These are phyloP conservation scores for Polyploca ridens DNA, from an alignment of 2,888 invertebrate genomes.

Conservation along the genomic window DNA sequence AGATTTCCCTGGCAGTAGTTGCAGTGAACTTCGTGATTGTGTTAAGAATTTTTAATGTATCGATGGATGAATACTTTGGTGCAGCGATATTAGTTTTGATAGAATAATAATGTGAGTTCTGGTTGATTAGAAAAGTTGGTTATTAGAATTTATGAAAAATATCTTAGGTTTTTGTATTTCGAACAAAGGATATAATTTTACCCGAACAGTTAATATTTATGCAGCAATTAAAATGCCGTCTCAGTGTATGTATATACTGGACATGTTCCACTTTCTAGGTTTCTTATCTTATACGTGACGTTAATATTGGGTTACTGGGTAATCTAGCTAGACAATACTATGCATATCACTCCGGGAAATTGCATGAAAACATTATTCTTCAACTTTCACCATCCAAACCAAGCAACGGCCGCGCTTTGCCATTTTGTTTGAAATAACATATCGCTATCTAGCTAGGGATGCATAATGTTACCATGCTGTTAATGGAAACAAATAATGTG, in stretches of 20 bases:
- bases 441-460: not conserved
- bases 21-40: constrained; percentile 34
- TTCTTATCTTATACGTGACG: not conserved
- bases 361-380: not conserved
- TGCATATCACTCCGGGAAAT: constrained; percentile 2
- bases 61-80: constrained; percentile 44
- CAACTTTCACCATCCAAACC: not conserved
- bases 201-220: not conserved
- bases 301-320: constrained; percentile 5
- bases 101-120: not conserved
- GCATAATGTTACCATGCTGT: not conserved
- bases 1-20: constrained; percentile 31
- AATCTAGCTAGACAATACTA: not conserved
- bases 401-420: not conserved
- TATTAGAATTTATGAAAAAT: not conserved
- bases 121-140: not conserved
- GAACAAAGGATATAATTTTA: not conserved
- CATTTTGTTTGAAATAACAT: not conserved
- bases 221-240: not conserved
- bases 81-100: constrained; percentile 17
- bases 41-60: constrained; percentile 47
- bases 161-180: not conserved
- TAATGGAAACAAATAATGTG: not conserved
- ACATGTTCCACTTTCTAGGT: not conserved
- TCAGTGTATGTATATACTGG: not conserved